Base-by-base conservation (phyloP, 2,888 invertebrate genomes). In the Nipponacmea schrenckii region DNA sequence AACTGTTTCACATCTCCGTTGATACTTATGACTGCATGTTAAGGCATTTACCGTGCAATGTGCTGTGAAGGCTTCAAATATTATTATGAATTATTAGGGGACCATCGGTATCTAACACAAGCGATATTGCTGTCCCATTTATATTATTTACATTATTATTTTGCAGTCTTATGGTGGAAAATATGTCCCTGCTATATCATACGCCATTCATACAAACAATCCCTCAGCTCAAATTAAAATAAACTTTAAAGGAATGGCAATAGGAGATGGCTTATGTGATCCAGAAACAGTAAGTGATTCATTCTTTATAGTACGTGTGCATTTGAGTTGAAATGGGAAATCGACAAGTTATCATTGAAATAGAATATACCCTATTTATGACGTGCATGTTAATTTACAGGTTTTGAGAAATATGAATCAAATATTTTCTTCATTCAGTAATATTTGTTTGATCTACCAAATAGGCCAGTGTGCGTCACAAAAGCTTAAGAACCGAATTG, bases 171-270 rank as follows among this genome's bases (percentile, higher is more conserved):
- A 88, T 84, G 84, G 85, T 83, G 90, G 96, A 0, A 93, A 93
- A 86, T 93, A 93, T 86, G 92, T 93, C 0, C 96, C 96, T 0
- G 94, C 95, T 0, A 88, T 94, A 24, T 83, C 86, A 15, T 84
- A 87, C 74, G 85, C 83, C 72, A 88, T 84, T 64, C 84, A 82
- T 78, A 74, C 56, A 24, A 80, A 81, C 68, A 82, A 82, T 67
- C 69, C 72, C n/a, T 74, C 69, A 48, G 83, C 81, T n/a, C 77
- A 80, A 63, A 56, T 81, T 20, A 77, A 77, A 50, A 84, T 87
- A 20, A 84, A 84, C 70, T 76, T 87, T 56, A 79, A 79, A 66
- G 88, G 88, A 2, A 77, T 87, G 70, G 86, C 85, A 5, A 86
- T 87, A 56, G 87, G 87, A 45, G 86, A 86, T 78, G 88, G 88